Evolutionary conservation across 2,113 vertebrate species (phyloP), one percentile per base, ranked within the genome.

Genomic region (Propithecus coquereli): DNA sequence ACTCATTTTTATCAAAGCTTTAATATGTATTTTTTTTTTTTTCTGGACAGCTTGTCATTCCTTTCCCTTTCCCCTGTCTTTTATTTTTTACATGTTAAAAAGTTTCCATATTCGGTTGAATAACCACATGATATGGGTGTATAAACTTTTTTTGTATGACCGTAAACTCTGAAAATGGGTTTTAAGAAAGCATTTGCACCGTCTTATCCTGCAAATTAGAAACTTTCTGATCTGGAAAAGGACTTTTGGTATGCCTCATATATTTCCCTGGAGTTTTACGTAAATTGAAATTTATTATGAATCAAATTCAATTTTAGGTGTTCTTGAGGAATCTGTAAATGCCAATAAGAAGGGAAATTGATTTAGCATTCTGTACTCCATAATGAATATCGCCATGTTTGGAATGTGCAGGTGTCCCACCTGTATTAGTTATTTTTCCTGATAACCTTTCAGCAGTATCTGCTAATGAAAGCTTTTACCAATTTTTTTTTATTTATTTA

Each of bases 251-350:
- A 74, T 89, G 43, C 34, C 52, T 94, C 74, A 59, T 45, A 12
- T 65, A 59, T 59, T 91, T 90, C 40, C 79, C 11, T 93, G 20
- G 68, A 93, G 63, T 97, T 96, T 79, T 70, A 87, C 84, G 47
- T 87, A 94, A 96, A 80, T 93, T 52, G 86, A 87, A 74, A 91
- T 93, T 71, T 97, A 92, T 92, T 93, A 54, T 68, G 25, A 93
- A 84, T 97, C 87, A 84, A 34, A 61, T 90, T 89, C 94, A 95
- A 34, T 87, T 87, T 91, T 84, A 84, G 90, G 68, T 95, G 27
- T 95, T 96, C 68, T 90, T 80, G 25, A 79, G 77, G 18, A 91
- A 89, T 94, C 66, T 91, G 30, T 91, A 94, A 95, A 95, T 86
- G 74, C 83, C 87, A 68, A 25, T 68, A 13, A 91, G 43, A 94